Evolutionary conservation across 2,888 invertebrate species (phyloP), one percentile per base, ranked within the genome.

Genomic region (Campaea margaritaria): DNA sequence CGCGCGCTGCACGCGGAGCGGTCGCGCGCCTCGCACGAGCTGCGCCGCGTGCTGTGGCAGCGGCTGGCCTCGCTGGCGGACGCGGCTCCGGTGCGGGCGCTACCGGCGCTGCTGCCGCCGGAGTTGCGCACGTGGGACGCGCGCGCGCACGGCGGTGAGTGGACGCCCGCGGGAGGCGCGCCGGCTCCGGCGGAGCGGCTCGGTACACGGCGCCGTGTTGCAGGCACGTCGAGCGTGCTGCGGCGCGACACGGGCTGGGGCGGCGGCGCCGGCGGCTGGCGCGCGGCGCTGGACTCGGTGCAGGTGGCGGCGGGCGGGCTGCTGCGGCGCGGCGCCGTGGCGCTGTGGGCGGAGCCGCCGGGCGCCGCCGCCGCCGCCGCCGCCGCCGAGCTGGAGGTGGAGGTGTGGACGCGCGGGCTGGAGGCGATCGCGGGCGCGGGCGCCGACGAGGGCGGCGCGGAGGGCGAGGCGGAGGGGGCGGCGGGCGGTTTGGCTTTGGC

Each of bases 11-110:
- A 67, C 58, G 60, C 38, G 64, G 64, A 67, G 65, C 55, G 62
- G 13, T 45, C 61, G 54, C 68, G 51, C 47, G 56, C 69, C 21
- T 64, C 73, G 65, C 75, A 64, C 73, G 87, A 87, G 79, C 80
- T 86, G 79, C 82, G 77, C 13, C 85, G 86, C 61, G 60, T 85
- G 72, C 77, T 83, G 72, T 82, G 84, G 83, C 78, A 75, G 76
- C 78, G 83, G 47, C 64, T 82, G 71, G 68, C 5, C 12, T 62
- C 74, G 71, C 78, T 79, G 64, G 67, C 28, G 58, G 5, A 10
- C 31, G 43, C 58, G 9, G 58, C 55, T 59, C 52, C 66, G 56
- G 69, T 73, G 63, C 68, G 67, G 43, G 62, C 62, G 58, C 61
- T 73, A 51, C 74, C 77, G 64, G 65, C 65, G 27, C 56, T 45